Evolutionary conservation across 2,888 invertebrate species (phyloP).

Genomic region (Brenthis ino): DNA sequence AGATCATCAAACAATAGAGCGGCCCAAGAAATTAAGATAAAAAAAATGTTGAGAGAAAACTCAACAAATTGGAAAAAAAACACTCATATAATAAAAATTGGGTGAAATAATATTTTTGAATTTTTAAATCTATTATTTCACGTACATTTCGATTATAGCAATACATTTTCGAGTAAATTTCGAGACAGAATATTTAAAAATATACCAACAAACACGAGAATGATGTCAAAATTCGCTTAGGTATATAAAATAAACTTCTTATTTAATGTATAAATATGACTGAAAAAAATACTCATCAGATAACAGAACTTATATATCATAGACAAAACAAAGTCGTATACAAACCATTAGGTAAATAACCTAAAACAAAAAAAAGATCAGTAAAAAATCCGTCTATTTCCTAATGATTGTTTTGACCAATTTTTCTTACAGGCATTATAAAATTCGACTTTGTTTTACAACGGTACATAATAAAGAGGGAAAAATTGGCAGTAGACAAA

Average conservation of each 20-base stretch:
- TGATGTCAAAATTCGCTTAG: slow-evolving; percentile 11
- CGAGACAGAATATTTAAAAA: neutral
- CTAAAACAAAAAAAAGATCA: neutral
- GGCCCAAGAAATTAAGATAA: neutral
- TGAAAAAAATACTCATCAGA: neutral
- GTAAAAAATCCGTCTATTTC: neutral
- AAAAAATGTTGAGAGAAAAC: too few species aligned
- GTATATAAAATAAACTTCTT: neutral
- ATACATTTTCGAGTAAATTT: slow-evolving; percentile 2
- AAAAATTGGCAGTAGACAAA: slow-evolving; percentile 27
- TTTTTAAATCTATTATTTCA: too few species aligned
- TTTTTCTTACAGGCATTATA: neutral
- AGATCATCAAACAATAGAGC: slow-evolving; percentile 14
- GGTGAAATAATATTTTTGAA: too few species aligned
- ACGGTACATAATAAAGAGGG: slow-evolving; percentile 1
- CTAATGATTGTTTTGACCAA: neutral
- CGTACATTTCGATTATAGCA: neutral
- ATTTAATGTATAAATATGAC: slow-evolving; percentile 5
- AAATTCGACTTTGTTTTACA: slow-evolving; percentile 1
- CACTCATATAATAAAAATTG: too few species aligned
- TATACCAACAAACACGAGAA: slow-evolving; percentile 5
- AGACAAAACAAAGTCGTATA: slow-evolving; percentile 10
- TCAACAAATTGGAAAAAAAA: too few species aligned
- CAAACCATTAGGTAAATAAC: neutral
- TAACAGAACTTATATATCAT: neutral